A percentile compares a stretch with the other conserved stretches of the same genome.
These are phyloP conservation scores for Solenopsis invicta DNA, from an alignment of 1,140 invertebrate species.

Conservation along the genomic window DNA sequence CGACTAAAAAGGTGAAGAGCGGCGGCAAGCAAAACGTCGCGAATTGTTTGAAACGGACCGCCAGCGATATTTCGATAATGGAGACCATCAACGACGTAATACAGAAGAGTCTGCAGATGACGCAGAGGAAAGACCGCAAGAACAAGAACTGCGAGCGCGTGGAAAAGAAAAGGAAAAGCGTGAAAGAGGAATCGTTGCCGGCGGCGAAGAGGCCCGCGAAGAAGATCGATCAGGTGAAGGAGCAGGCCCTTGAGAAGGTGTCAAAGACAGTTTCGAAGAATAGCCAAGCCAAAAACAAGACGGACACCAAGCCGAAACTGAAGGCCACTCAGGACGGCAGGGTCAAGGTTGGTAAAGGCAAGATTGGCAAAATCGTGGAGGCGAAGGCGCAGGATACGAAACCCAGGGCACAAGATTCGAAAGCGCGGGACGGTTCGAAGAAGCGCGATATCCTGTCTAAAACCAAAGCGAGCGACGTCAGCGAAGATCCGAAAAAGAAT, in stretches of 20 bases:
- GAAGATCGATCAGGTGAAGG: constrained; percentile 85
- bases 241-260: constrained; percentile 82
- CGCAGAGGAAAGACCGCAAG: constrained; percentile 82
- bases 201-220: constrained; percentile 88
- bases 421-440: constrained; percentile 62
- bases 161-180: constrained; percentile 77
- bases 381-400: constrained; percentile 80
- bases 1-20: constrained; percentile 77
- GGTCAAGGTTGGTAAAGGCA: constrained; percentile 79
- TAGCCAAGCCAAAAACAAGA: constrained; percentile 70
- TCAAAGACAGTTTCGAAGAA: constrained; percentile 83
- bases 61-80: constrained; percentile 84
- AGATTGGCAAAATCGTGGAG: constrained; percentile 78
- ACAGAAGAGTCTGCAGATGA: constrained; percentile 83
- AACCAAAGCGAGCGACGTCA: constrained; percentile 67
- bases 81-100: constrained; percentile 85
- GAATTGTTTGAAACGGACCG: constrained; percentile 78
- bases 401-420: constrained; percentile 74
- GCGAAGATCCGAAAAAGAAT: constrained; percentile 75
- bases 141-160: constrained; percentile 63
- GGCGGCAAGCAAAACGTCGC: constrained; percentile 67
- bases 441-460: constrained; percentile 71
- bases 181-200: constrained; percentile 86
- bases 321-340: constrained; percentile 74
- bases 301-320: constrained; percentile 75